phyloP scores from a whole-genome alignment of 2,113 vertebrate genomes.

The Stegastes partitus region DNA sequence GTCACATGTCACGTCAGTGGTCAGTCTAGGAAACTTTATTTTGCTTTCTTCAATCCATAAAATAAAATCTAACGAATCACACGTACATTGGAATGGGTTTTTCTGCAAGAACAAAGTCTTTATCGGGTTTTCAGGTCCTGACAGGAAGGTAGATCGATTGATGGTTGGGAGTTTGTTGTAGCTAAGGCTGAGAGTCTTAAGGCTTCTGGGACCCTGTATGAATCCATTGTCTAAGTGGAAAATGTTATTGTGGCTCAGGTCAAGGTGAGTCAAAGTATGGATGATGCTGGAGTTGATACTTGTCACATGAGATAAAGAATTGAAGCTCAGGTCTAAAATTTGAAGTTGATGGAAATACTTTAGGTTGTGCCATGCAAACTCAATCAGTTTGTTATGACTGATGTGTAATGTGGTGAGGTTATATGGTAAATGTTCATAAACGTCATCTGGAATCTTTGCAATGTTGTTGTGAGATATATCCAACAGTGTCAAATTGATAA shows the following conservation, averaged over 20 bases:
- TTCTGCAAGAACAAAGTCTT: slow-evolving; percentile 67
- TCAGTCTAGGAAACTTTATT: slow-evolving; percentile 77
- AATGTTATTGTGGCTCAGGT: slow-evolving; percentile 83
- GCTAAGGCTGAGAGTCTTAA: slow-evolving; percentile 80
- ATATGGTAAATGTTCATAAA: slow-evolving; percentile 73
- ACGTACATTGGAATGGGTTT: slow-evolving; percentile 87
- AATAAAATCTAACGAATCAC: slow-evolving; percentile 81
- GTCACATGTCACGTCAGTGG: slow-evolving; percentile 73
- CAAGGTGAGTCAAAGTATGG: slow-evolving; percentile 78
- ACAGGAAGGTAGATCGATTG: slow-evolving; percentile 76
- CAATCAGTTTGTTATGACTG: slow-evolving; percentile 67
- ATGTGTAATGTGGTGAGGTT: slow-evolving; percentile 74
- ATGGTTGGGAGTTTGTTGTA: slow-evolving; percentile 80
- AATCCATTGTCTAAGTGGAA: slow-evolving; percentile 72
- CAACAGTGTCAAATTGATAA: slow-evolving; percentile 81
- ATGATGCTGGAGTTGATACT: slow-evolving; percentile 58
- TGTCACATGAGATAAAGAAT: slow-evolving; percentile 74
- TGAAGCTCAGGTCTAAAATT: slow-evolving; percentile 81
- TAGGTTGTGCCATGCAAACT: slow-evolving; percentile 79
- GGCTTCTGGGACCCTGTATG: slow-evolving; percentile 63
- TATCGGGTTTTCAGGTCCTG: slow-evolving; percentile 48
- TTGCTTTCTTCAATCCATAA: slow-evolving; percentile 77
- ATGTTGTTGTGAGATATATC: slow-evolving; percentile 84
- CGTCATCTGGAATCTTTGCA: slow-evolving; percentile 52
- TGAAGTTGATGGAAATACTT: slow-evolving; percentile 63